These are phyloP conservation scores for Pteronura brasiliensis DNA, from an alignment of 2,113 vertebrate genomes.

Conservation along the genomic window DNA sequence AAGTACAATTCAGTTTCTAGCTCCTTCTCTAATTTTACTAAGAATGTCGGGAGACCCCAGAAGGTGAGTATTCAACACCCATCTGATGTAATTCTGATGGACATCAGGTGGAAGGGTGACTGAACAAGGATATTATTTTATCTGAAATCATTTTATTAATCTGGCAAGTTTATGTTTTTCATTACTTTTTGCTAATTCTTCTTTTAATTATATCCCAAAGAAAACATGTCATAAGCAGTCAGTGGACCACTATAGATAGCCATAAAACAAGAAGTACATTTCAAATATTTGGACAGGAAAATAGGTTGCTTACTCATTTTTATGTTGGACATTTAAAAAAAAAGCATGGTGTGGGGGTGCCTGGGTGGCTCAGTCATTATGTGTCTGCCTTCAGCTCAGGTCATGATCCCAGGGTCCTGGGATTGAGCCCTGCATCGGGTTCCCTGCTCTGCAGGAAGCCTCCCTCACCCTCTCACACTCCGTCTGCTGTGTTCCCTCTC, in stretches of 20 bases:
- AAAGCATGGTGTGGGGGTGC: too few species aligned
- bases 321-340: not conserved
- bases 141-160: constrained; percentile 16
- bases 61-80: not conserved
- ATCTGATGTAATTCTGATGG: not conserved
- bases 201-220: not conserved
- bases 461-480: too few species aligned
- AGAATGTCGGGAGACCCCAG: not conserved
- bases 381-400: too few species aligned
- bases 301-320: not conserved
- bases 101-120: not conserved
- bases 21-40: not conserved
- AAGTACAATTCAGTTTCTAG: not conserved
- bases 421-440: too few species aligned
- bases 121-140: not conserved
- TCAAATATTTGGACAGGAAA: constrained; percentile 19
- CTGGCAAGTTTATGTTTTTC: not conserved
- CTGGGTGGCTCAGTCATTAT: too few species aligned
- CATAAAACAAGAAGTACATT: not conserved
- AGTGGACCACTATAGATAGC: not conserved
- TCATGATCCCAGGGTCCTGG: too few species aligned
- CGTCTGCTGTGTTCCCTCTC: too few species aligned
- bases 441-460: too few species aligned
- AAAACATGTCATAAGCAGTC: not conserved
- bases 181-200: constrained; percentile 12